A percentile compares a stretch with the other conserved stretches of the same genome.
These are phyloP conservation scores for Phasia obesa DNA, from an alignment of 2,888 invertebrate species.

Conservation along the genomic window DNA sequence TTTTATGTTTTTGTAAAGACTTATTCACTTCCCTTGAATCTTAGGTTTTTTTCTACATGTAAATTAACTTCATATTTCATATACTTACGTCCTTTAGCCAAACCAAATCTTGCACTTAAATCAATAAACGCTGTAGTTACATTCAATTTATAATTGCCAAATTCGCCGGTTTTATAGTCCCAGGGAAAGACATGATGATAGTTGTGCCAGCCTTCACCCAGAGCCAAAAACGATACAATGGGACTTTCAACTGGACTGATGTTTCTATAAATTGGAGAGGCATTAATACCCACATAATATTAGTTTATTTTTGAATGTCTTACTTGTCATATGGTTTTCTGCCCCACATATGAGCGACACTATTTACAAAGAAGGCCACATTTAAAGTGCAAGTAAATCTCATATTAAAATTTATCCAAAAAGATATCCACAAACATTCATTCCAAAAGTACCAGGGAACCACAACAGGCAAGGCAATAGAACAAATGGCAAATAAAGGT, in stretches of 20 bases:
- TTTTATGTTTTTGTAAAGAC: no score
- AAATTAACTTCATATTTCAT: no score
- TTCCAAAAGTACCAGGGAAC: conserved; percentile 93
- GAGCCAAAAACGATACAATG: conserved; percentile 88
- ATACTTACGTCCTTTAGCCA: conserved; percentile 89
- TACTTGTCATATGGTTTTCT: conserved; percentile 94
- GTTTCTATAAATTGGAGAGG: no score
- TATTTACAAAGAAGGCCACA: conserved; percentile 97
- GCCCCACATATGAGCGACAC: conserved; percentile 97
- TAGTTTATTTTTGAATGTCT: conserved; percentile 73
- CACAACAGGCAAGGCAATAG: conserved; percentile 87
- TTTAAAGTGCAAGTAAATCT: conserved; percentile 93
- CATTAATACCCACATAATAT: background rate
- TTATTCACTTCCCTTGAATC: no score
- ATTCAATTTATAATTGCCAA: conserved; percentile 86
- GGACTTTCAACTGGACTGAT: conserved; percentile 89
- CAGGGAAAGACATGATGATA: conserved; percentile 90
- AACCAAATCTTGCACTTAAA: conserved; percentile 89
- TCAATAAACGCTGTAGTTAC: conserved; percentile 92
- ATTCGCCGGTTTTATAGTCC: conserved; percentile 87
- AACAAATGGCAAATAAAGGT: conserved; percentile 87
- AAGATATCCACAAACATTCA: conserved; percentile 90
- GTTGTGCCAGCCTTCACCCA: conserved; percentile 93
- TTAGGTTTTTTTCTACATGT: no score
- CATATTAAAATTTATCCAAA: conserved; percentile 91